phyloP scores from a whole-genome alignment of 2,888 invertebrate genomes.

The Chaetogeoica ovagalla region DNA sequence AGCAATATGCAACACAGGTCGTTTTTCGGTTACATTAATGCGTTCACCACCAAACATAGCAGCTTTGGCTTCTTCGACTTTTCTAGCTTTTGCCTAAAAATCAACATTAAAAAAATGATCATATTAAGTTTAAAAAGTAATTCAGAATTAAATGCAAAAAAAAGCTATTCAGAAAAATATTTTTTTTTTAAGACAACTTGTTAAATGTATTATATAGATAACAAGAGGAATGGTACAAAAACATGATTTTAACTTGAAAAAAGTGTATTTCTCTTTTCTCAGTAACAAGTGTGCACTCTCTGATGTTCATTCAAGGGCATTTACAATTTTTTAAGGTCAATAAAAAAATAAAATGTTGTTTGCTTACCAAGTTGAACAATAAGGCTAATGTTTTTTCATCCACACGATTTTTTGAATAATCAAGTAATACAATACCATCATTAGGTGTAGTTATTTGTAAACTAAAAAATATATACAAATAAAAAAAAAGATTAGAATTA shows the following conservation, averaged over 20 bases:
- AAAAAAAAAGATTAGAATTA: not conserved
- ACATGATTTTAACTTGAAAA: too few species aligned
- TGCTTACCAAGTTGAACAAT: slow-evolving; percentile 77
- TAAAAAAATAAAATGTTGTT: slow-evolving; percentile 27
- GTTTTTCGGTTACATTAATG: slow-evolving; percentile 96
- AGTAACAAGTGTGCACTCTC: not conserved
- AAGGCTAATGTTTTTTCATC: slow-evolving; percentile 74
- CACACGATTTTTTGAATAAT: slow-evolving; percentile 95
- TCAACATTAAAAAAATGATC: not conserved
- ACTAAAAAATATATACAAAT: slow-evolving; percentile 62
- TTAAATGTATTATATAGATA: too few species aligned
- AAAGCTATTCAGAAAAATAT: too few species aligned
- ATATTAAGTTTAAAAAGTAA: not conserved
- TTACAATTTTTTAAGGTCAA: slow-evolving; percentile 10
- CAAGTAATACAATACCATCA: slow-evolving; percentile 90
- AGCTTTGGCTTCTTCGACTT: slow-evolving; percentile 82
- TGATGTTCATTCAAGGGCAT: slow-evolving; percentile 12
- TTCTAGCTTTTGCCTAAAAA: slow-evolving; percentile 69
- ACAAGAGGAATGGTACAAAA: too few species aligned
- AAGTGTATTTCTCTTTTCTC: not conserved
- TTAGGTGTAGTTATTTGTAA: slow-evolving; percentile 78
- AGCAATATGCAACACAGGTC: slow-evolving; percentile 94
- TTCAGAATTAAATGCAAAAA: too few species aligned
- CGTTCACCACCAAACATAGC: slow-evolving; percentile 92
- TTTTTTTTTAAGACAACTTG: too few species aligned